Base-by-base conservation (phyloP, 2,797 vertebrate species). In the Ceyx erithaca region DNA sequence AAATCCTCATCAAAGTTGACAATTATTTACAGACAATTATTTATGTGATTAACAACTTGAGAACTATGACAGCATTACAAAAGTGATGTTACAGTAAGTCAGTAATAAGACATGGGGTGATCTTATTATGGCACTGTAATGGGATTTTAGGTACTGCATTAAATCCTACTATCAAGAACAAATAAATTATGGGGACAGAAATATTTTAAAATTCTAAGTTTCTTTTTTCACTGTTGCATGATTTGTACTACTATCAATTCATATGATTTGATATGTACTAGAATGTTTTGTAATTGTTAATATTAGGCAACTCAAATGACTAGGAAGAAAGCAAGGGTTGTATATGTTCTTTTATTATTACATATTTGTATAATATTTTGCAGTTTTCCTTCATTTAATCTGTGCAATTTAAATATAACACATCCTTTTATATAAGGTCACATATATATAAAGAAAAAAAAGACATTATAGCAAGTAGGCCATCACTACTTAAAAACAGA, bases 101-200 rank as follows among this genome's bases (percentile, higher is more conserved):
- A 89, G 16, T 85, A 95, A 86, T 48, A 90, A 63, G 46, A 93
- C 54, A 92, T 43, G 90, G 79, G 43, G 66, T 92, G 41, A 92
- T 89, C 43, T 57, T 94, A 90, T 55, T n/a, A 55, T 55, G 54
- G 12, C 45, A 95, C 37, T 80, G 14, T 55, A 93, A 61, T 6
- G 91, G n/a, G 52, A 89, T 87, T 94, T 96, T 92, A 94, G 62
- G 37, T 31, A 76, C 10, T 87, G 55, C 49, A 64, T 85, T 96
- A 91, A 91, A 85, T 87, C 58, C 51, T 46, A 48, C 20, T 64
- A 48, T 75, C 25, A 30, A 77, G 22, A 59, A n/a, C 14, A 12
- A 64, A 30, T n/a, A 87, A 62, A 68, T 25, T 12, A 67, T 81
- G 20, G 17, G 78, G 17, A 25, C 10, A 37, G 17, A 88, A 79